phyloP scores from a whole-genome alignment of 2,113 vertebrate species.

The Megaleporinus macrocephalus region DNA sequence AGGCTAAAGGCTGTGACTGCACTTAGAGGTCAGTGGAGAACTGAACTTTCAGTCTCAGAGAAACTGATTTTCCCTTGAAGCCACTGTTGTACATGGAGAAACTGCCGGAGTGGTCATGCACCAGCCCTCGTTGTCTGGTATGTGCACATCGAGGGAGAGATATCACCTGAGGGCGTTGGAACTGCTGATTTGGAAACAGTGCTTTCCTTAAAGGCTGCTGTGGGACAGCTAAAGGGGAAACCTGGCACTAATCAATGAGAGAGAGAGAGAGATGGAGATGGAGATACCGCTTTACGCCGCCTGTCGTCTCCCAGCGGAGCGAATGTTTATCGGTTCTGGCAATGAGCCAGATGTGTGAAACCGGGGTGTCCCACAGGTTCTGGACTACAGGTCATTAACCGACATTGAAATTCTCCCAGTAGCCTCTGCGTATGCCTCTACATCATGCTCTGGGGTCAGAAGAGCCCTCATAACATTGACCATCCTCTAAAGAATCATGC shows the following conservation, averaged over 20 bases:
- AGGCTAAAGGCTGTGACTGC: neutral
- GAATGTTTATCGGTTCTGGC: constrained; percentile 63
- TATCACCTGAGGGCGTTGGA: constrained; percentile 40
- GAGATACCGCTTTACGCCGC: constrained; percentile 25
- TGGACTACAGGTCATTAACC: constrained; percentile 36
- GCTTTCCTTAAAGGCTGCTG: constrained; percentile 58
- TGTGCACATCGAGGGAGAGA: constrained; percentile 49
- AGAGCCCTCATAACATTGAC: constrained; percentile 17
- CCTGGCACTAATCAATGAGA: constrained; percentile 67
- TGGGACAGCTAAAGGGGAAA: constrained; percentile 51
- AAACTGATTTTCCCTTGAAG: constrained; percentile 8
- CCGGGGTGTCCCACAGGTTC: constrained; percentile 9
- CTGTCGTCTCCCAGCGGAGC: constrained; percentile 59
- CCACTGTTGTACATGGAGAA: constrained; percentile 22
- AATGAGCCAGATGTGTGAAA: constrained; percentile 26
- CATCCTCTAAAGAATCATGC: neutral
- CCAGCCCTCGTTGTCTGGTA: constrained; percentile 25
- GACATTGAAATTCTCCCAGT: constrained; percentile 28
- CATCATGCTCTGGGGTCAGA: constrained; percentile 22
- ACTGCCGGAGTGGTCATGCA: constrained; percentile 8
- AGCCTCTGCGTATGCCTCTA: constrained; percentile 1
- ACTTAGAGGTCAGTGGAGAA: neutral
- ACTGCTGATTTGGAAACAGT: constrained; percentile 56
- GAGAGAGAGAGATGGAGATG: constrained; percentile 32
- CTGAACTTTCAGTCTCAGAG: neutral